A percentile compares a stretch with the other conserved stretches of the same genome.
phyloP scores from a whole-genome alignment of 2,888 invertebrate genomes.

The Nomada ruficornis region DNA sequence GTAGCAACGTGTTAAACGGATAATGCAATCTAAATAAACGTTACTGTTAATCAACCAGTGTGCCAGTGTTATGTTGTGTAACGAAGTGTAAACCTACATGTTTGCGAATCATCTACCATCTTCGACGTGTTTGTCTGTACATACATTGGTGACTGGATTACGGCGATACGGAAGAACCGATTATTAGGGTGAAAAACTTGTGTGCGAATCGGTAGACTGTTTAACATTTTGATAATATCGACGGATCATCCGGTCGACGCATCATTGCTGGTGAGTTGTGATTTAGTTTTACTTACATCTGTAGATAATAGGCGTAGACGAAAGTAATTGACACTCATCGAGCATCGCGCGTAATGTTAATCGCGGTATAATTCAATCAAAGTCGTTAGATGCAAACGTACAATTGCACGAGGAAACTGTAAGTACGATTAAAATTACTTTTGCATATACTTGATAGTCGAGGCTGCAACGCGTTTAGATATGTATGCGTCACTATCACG shows the following conservation, averaged over 20 bases:
- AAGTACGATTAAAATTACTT: no score
- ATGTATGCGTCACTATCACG: no score
- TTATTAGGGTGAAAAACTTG: slow-evolving; percentile 10
- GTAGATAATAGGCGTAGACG: background rate
- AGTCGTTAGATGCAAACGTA: no score
- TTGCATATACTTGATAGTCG: no score
- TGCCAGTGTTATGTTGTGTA: slow-evolving; percentile 47
- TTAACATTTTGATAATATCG: background rate
- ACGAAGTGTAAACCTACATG: slow-evolving; percentile 38
- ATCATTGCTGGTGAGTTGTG: slow-evolving; percentile 11
- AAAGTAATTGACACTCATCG: background rate
- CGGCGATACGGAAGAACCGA: slow-evolving; percentile 6
- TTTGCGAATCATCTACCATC: slow-evolving; percentile 10
- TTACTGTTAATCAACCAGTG: slow-evolving; percentile 23
- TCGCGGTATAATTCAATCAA: no score
- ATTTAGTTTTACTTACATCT: background rate
- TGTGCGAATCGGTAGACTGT: background rate
- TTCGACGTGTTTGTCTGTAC: slow-evolving; percentile 32
- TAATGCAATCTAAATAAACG: slow-evolving; percentile 33
- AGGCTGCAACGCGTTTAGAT: no score
- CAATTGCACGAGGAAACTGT: no score
- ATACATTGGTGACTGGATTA: slow-evolving; percentile 28
- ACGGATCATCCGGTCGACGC: background rate
- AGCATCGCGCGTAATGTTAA: no score
- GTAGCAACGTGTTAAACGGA: background rate